Evolutionary conservation across 1,140 invertebrate genomes (phyloP).

Genomic region (Euwallacea similis): DNA sequence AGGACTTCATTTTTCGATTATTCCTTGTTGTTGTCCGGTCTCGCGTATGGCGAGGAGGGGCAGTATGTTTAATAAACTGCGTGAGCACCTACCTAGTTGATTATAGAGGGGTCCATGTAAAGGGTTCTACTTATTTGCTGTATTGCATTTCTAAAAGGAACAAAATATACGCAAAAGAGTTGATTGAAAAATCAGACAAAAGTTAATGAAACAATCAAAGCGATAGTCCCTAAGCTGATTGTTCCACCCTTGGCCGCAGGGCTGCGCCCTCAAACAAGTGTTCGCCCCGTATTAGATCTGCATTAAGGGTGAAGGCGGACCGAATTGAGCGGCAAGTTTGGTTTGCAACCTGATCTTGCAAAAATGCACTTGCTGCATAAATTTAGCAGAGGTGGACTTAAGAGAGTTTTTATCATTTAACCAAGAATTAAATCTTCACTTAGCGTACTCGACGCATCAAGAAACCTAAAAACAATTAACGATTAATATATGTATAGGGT

Average conservation of each 20-base stretch:
- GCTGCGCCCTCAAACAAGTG: slow-evolving; percentile 43
- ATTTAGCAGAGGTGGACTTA: neutral
- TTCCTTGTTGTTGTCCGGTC: slow-evolving; percentile 5
- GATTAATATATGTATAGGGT: no score
- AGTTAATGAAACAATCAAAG: slow-evolving; percentile 38
- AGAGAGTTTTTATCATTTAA: no score
- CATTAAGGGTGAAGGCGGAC: slow-evolving; percentile 47
- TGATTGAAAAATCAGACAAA: neutral
- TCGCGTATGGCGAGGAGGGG: neutral
- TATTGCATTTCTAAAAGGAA: no score
- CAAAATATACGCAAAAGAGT: no score
- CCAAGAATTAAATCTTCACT: no score
- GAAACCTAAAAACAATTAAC: no score
- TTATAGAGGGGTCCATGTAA: no score
- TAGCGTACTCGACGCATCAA: no score
- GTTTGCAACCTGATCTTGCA: slow-evolving; percentile 47
- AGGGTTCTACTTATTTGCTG: no score
- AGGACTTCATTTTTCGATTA: slow-evolving; percentile 3
- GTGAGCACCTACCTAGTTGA: no score
- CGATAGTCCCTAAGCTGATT: slow-evolving; percentile 4
- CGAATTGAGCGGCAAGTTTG: slow-evolving; percentile 45
- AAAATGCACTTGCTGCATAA: slow-evolving; percentile 40
- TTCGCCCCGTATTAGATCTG: slow-evolving; percentile 46
- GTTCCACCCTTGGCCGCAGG: slow-evolving; percentile 21
- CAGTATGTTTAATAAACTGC: slow-evolving; percentile 9